These are phyloP conservation scores for Lasioglossum villosulum DNA, from an alignment of 2,888 invertebrate genomes.

Conservation along the genomic window DNA sequence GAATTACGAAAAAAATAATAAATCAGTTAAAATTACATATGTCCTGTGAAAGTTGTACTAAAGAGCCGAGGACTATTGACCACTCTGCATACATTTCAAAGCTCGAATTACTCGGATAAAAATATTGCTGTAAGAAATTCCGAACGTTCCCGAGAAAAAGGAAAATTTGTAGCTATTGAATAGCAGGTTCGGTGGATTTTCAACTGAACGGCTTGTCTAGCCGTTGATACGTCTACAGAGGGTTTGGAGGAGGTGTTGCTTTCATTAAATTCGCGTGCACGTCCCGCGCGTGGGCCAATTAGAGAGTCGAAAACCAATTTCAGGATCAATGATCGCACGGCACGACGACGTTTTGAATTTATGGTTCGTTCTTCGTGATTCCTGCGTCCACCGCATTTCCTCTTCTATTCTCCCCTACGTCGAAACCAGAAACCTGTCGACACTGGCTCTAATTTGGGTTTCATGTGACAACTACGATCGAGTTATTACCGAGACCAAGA, in stretches of 20 bases:
- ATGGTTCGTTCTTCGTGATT: constrained; percentile 75
- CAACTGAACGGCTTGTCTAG: constrained; percentile 33
- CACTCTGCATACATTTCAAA: constrained; percentile 4
- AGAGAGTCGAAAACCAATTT: constrained; percentile 75
- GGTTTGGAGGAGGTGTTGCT: constrained; percentile 50
- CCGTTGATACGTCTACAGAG: constrained; percentile 27
- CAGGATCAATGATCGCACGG: constrained; percentile 73
- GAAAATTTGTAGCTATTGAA: neutral
- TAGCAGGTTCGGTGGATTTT: constrained; percentile 1
- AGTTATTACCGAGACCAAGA: constrained; percentile 70
- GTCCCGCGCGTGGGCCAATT: constrained; percentile 67
- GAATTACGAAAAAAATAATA: neutral
- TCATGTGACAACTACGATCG: constrained; percentile 74
- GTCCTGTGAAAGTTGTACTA: neutral
- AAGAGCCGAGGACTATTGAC: neutral
- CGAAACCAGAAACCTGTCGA: constrained; percentile 72
- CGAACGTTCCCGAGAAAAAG: neutral
- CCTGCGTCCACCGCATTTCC: constrained; percentile 66
- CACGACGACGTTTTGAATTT: constrained; percentile 71
- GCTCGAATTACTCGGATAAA: constrained; percentile 51
- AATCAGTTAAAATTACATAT: neutral
- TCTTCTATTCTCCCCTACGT: constrained; percentile 60
- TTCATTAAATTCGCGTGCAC: constrained; percentile 72
- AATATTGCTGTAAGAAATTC: neutral
- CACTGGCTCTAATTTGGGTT: constrained; percentile 75